Evolutionary conservation across 2,888 invertebrate genomes (phyloP), one percentile per base, ranked within the genome.

Genomic region (Chymomyza fuscimana): DNA sequence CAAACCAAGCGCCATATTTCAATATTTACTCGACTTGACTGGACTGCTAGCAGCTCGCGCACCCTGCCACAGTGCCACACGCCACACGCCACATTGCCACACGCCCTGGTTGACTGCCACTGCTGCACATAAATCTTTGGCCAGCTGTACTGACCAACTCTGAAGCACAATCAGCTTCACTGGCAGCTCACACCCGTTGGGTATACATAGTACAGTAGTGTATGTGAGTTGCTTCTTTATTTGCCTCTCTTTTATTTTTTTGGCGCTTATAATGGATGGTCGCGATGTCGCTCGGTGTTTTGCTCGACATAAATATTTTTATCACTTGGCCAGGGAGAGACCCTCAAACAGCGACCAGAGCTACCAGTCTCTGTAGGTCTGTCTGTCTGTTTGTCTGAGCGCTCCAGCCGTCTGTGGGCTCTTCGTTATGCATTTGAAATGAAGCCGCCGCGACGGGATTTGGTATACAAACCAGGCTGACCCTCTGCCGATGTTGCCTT

Each of bases 231-330:
- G 2, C 5, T 9, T 32, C 32, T 32, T 32, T 16, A 19, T 36
- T 32, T 12, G 40, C 19, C 22, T 40, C 32, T 1, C 6, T 59
- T 59, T 32, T 32, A 32, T 32, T 32, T 15, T 29, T 61, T 52
- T 25, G 25, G 29, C 25, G 50, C 25, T 29, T 50, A 68, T 76
- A 79, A 79, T 78, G 77, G 76, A 80, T 73, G 78, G 72, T 61
- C 72, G 71, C 65, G 58, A 63, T 54, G 77, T 86, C 87, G 80
- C 79, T 74, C 77, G 79, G 78, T 76, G 77, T 80, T 85, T 80
- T 63, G 79, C 77, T 72, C 73, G 77, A 80, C 84, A 89, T 87
- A 87, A 89, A 87, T 87, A 86, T 89, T 87, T 88, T 88, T 84
- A 82, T 81, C 81, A 84, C 89, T 84, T 79, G 79, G 70, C 40